These are phyloP conservation scores for Acromyrmex charruanus DNA, from an alignment of 1,140 invertebrate genomes.

Conservation along the genomic window DNA sequence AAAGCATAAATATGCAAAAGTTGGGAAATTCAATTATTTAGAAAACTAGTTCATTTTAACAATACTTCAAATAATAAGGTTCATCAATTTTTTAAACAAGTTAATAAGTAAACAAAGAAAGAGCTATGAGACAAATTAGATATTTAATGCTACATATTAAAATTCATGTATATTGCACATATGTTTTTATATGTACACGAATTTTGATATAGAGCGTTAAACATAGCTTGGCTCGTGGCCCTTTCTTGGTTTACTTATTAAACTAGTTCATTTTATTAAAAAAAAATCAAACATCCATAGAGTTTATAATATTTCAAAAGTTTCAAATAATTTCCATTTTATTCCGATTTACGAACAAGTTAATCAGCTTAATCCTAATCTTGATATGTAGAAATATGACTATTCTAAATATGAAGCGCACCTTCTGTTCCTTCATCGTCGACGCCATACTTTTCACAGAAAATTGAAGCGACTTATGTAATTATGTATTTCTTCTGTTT, in stretches of 20 bases:
- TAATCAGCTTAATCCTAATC: slow-evolving; percentile 23
- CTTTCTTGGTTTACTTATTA: too few relatives aligned
- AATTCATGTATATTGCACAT: too few relatives aligned
- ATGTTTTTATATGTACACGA: too few relatives aligned
- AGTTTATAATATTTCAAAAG: neutral
- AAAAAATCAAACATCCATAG: neutral
- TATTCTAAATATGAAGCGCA: neutral
- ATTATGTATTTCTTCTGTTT: slow-evolving; percentile 27
- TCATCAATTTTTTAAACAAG: too few relatives aligned
- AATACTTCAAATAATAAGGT: too few relatives aligned
- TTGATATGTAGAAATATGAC: neutral
- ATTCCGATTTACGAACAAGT: slow-evolving; percentile 16
- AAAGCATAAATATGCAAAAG: neutral
- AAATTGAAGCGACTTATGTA: neutral
- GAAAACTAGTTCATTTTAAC: neutral
- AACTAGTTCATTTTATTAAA: neutral
- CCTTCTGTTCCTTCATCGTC: neutral
- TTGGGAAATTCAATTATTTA: neutral
- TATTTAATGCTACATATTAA: too few relatives aligned
- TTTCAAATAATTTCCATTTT: neutral
- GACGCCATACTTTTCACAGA: slow-evolving; percentile 7
- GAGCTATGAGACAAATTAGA: too few relatives aligned
- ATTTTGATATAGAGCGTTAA: too few relatives aligned
- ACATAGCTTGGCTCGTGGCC: too few relatives aligned
- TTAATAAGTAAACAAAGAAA: too few relatives aligned